Percentiles rank a stretch among this genome's conserved stretches.
phyloP scores from a whole-genome alignment of 2,888 invertebrate species.

The Smittia aterrima region DNA sequence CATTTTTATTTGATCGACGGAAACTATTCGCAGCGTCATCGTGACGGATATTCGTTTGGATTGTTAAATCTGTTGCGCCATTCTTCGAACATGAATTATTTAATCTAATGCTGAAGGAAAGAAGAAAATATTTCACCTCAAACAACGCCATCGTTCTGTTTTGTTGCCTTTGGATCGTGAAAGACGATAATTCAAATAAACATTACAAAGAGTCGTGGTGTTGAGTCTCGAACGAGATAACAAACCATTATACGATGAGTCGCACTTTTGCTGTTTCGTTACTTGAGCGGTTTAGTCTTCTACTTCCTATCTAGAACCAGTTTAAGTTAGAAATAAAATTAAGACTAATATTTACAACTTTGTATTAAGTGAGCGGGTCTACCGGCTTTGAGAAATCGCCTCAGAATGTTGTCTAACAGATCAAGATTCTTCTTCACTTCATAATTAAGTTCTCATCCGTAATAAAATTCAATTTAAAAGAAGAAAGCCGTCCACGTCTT shows the following conservation, averaged over 20 bases:
- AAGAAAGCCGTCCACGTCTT: too few relatives aligned
- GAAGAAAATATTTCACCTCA: background rate
- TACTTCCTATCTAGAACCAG: too few relatives aligned
- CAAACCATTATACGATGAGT: conserved; percentile 9
- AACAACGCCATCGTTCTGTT: conserved; percentile 12
- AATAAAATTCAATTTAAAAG: too few relatives aligned
- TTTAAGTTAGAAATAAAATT: too few relatives aligned
- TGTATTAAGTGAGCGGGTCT: too few relatives aligned
- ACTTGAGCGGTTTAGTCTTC: background rate
- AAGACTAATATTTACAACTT: too few relatives aligned
- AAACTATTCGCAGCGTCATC: background rate
- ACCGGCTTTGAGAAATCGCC: too few relatives aligned
- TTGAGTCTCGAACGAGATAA: conserved; percentile 2
- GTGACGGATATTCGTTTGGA: background rate
- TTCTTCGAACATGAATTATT: background rate
- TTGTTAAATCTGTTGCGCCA: background rate
- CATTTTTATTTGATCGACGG: background rate
- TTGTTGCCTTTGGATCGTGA: background rate
- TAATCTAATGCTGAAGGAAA: background rate
- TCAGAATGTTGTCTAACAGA: too few relatives aligned
- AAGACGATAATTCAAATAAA: background rate
- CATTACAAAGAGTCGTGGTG: background rate
- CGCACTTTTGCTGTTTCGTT: background rate
- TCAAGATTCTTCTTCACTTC: too few relatives aligned
- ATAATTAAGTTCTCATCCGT: too few relatives aligned